phyloP scores from a whole-genome alignment of 2,888 invertebrate genomes.

The Orchesella flavescens region DNA sequence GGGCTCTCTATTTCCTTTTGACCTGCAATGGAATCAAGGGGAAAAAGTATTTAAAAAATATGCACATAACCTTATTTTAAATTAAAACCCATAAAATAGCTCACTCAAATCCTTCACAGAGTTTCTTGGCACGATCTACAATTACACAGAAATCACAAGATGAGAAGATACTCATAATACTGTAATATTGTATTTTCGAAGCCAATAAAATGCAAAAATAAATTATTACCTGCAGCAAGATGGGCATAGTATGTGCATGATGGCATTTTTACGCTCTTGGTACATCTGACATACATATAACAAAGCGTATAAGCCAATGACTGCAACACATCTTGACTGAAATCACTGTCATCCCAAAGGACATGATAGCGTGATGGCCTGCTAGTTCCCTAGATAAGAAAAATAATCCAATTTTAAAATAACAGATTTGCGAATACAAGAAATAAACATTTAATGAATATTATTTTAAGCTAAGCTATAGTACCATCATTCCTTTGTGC shows the following conservation, averaged over 20 bases:
- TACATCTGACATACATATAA: conserved; percentile 89
- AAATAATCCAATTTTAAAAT: not conserved
- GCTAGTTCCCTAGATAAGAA: conserved; percentile 30
- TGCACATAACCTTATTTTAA: too few species aligned
- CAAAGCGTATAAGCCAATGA: conserved; percentile 87
- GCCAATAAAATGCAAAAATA: not conserved
- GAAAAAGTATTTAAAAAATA: too few species aligned
- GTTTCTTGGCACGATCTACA: conserved; percentile 58
- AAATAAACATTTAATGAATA: too few species aligned
- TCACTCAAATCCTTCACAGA: conserved; percentile 61
- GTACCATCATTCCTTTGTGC: conserved; percentile 76
- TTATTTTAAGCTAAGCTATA: not conserved
- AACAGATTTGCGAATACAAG: not conserved
- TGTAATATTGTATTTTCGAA: too few species aligned
- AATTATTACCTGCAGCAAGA: conserved; percentile 53
- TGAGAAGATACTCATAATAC: not conserved
- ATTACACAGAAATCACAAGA: not conserved
- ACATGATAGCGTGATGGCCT: conserved; percentile 79
- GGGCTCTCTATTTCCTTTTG: not conserved
- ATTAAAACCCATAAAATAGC: not conserved
- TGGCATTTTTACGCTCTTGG: conserved; percentile 76
- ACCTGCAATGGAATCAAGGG: conserved; percentile 19
- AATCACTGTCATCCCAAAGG: conserved; percentile 84
- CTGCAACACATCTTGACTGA: conserved; percentile 85
- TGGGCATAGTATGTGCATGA: conserved; percentile 69